Evolutionary conservation across 2,797 vertebrate genomes (phyloP).

Genomic region (Vultur gryphus): DNA sequence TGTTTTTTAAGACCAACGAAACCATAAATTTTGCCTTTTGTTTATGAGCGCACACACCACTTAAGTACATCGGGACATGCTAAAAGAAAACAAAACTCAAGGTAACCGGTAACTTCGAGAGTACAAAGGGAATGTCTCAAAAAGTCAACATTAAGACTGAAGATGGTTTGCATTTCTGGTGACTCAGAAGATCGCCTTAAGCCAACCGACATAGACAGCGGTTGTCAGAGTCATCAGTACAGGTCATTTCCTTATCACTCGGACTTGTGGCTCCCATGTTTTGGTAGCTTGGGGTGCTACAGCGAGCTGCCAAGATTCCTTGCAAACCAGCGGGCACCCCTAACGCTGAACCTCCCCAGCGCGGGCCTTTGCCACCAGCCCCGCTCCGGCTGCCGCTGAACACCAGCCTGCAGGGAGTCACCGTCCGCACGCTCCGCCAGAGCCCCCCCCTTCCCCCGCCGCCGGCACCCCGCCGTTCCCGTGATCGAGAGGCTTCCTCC

Average conservation of each 20-base stretch:
- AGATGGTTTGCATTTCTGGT: neutral
- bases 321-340: neutral
- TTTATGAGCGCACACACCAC: neutral
- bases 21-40: neutral
- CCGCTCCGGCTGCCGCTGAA: neutral
- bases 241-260: neutral
- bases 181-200: neutral
- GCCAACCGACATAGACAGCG: neutral
- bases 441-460: too few species aligned
- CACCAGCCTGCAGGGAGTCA: neutral
- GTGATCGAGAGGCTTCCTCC: neutral
- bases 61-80: neutral
- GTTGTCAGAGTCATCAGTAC: neutral
- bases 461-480: neutral
- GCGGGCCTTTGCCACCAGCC: neutral
- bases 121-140: neutral
- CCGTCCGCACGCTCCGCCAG: neutral
- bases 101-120: neutral
- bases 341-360: neutral
- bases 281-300: neutral
- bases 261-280: neutral
- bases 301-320: neutral
- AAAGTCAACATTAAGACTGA: neutral
- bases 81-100: neutral
- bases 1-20: neutral